These are phyloP conservation scores for Pterocles gutturalis DNA, from an alignment of 2,113 vertebrate genomes.

Conservation along the genomic window DNA sequence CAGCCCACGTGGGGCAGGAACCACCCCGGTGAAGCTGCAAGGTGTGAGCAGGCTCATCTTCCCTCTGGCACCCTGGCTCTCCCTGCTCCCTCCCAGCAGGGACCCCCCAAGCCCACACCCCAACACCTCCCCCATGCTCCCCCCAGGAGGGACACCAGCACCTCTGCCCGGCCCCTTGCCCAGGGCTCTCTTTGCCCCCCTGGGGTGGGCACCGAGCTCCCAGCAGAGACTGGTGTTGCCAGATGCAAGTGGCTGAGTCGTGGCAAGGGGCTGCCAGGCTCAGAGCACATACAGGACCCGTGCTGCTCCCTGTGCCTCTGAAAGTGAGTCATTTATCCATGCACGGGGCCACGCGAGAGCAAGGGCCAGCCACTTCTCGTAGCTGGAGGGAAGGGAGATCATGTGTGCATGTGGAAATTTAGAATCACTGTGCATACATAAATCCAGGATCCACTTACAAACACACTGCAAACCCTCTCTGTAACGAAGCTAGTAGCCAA, in stretches of 20 bases:
- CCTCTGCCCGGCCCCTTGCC: neutral
- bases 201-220: neutral
- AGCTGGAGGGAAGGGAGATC: neutral
- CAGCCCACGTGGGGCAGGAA: neutral
- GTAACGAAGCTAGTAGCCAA: neutral
- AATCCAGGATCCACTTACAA: neutral
- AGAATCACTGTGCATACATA: neutral
- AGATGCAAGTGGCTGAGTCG: fast-evolving
- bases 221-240: fast-evolving
- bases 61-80: fast-evolving
- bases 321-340: neutral
- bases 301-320: neutral
- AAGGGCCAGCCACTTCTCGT: neutral
- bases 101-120: neutral
- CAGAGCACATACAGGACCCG: fast-evolving
- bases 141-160: neutral
- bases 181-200: neutral
- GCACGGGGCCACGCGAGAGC: neutral
- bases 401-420: neutral
- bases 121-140: neutral
- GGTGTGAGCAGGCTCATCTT: neutral
- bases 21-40: neutral
- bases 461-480: neutral
- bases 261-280: neutral
- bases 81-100: neutral